Conservation (phyloP, 2,888 invertebrate genomes). For the Ectemnius lituratus region DNA sequence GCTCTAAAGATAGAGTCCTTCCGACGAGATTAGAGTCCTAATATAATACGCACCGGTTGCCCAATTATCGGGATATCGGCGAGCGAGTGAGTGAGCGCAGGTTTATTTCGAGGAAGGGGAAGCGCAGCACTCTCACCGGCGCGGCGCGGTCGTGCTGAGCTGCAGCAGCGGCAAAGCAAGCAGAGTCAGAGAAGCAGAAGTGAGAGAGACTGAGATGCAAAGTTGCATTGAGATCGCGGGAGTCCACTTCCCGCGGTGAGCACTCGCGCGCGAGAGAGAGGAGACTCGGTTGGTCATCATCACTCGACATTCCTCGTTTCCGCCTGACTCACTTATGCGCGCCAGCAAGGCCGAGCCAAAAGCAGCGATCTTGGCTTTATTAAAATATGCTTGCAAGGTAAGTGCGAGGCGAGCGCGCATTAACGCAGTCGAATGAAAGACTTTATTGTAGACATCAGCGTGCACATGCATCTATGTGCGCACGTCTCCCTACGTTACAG, state of each 20-base stretch:
- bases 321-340: slow-evolving; percentile 59
- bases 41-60: slow-evolving; percentile 4
- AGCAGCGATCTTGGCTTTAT: slow-evolving; percentile 55
- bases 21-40: background rate
- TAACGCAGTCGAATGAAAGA: slow-evolving; percentile 31
- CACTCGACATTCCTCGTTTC: slow-evolving; percentile 56
- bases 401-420: slow-evolving; percentile 31
- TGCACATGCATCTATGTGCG: background rate
- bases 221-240: slow-evolving; percentile 32
- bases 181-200: background rate
- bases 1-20: slow-evolving; percentile 14
- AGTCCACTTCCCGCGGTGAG: slow-evolving; percentile 31
- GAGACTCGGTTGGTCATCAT: slow-evolving; percentile 49
- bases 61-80: slow-evolving; percentile 17
- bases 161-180: background rate
- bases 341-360: slow-evolving; percentile 59
- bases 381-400: slow-evolving; percentile 49
- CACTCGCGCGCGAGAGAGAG: background rate
- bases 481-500: slow-evolving; percentile 8
- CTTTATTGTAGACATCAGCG: background rate
- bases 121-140: slow-evolving; percentile 1
- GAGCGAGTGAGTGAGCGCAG: background rate
- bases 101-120: slow-evolving; percentile 30
- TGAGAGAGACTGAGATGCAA: slow-evolving; percentile 14
- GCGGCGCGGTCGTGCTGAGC: background rate